Conservation (phyloP, 2,113 vertebrate species). For the Calonectris borealis region DNA sequence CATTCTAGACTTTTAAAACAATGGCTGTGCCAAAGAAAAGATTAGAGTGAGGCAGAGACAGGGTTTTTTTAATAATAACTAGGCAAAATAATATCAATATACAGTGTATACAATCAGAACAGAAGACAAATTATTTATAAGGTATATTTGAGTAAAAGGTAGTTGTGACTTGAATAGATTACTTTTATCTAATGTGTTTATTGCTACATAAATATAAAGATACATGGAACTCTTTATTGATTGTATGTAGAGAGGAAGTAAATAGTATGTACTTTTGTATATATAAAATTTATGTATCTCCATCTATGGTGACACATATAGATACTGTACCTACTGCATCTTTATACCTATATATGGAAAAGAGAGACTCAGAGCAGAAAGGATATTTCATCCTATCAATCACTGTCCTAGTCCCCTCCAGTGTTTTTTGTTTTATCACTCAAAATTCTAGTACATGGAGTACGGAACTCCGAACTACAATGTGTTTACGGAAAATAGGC, state of each 20-base stretch:
- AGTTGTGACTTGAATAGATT: conserved; percentile 38
- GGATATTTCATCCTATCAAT: background rate
- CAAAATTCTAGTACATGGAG: background rate
- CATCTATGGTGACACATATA: background rate
- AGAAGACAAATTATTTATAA: background rate
- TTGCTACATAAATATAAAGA: conserved; percentile 11
- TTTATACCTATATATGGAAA: background rate
- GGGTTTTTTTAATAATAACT: background rate
- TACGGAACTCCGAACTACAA: background rate
- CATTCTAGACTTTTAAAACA: conserved; percentile 57
- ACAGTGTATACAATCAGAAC: background rate
- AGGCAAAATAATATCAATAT: conserved; percentile 27
- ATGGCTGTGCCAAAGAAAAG: conserved; percentile 46
- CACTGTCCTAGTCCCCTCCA: background rate
- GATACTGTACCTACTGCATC: background rate
- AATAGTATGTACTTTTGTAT: background rate
- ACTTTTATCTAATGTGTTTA: conserved; percentile 17
- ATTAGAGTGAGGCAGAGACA: conserved; percentile 20
- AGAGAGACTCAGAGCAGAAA: background rate
- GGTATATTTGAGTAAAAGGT: conserved; percentile 7
- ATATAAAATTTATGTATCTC: background rate
- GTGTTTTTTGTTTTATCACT: background rate
- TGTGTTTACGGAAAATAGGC: background rate
- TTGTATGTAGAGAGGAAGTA: background rate
- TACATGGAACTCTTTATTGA: background rate